phyloP scores from a whole-genome alignment of 2,113 vertebrate species.

The Lepus timidus region DNA sequence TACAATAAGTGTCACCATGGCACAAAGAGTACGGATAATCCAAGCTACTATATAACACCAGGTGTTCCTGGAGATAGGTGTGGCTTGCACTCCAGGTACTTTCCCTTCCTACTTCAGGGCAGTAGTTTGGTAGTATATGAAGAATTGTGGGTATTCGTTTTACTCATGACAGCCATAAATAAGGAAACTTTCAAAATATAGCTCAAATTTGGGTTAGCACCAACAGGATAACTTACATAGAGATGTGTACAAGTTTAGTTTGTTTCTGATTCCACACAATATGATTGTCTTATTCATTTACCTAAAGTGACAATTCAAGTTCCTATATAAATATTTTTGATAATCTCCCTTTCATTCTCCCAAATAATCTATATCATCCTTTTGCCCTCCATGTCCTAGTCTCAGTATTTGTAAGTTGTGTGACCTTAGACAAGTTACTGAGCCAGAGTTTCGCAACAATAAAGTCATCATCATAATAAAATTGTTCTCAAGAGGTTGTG shows the following conservation, averaged over 20 bases:
- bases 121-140: background rate
- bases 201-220: background rate
- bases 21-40: background rate
- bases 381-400: background rate
- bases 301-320: background rate
- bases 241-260: background rate
- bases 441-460: background rate
- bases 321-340: background rate
- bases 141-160: background rate
- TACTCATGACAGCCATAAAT: background rate
- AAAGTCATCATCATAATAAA: background rate
- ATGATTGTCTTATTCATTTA: background rate
- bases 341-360: background rate
- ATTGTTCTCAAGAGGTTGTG: background rate
- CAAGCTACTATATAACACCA: background rate
- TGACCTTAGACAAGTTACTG: background rate
- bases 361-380: background rate
- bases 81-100: background rate
- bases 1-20: background rate
- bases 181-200: background rate
- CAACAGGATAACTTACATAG: background rate
- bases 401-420: background rate
- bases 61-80: background rate
- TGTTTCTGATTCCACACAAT: background rate
- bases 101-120: background rate